phyloP scores from a whole-genome alignment of 92 coral and sea anemone genomes.

The Hydrozoanthus gracilis region DNA sequence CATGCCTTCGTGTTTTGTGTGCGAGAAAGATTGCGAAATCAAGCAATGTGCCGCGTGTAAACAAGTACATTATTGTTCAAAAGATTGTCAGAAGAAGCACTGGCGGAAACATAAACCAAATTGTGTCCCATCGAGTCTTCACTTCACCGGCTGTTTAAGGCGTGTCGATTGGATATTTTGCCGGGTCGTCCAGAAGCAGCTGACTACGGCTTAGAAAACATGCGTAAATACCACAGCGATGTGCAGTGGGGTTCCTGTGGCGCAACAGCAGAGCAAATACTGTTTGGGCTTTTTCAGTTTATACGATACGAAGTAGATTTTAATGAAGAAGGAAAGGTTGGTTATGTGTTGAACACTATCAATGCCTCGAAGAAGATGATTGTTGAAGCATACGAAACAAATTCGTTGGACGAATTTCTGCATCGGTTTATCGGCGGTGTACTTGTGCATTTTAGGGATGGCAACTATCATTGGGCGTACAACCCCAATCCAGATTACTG shows the following conservation, averaged over 20 bases:
- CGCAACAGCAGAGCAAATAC: conserved; percentile 13
- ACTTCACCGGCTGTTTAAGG: conserved; percentile 23
- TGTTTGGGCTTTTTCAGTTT: conserved; percentile 53
- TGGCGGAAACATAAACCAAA: conserved; percentile 62
- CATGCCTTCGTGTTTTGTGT: too few relatives aligned
- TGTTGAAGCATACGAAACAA: conserved; percentile 46
- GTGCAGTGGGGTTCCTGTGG: not conserved
- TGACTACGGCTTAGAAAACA: conserved; percentile 62
- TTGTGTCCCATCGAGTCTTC: conserved; percentile 46
- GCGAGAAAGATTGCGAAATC: too few relatives aligned
- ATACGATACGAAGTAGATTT: conserved; percentile 32
- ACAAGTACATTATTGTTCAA: conserved; percentile 58
- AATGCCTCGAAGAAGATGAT: conserved; percentile 53
- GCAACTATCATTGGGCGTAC: too few relatives aligned
- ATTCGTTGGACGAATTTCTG: conserved; percentile 53
- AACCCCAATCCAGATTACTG: not conserved
- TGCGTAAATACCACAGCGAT: conserved; percentile 50
- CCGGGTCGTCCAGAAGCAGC: conserved; percentile 21
- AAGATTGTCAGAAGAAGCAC: conserved; percentile 48
- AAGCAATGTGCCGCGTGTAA: conserved; percentile 23
- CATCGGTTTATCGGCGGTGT: conserved; percentile 41
- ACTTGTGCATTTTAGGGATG: conserved; percentile 5
- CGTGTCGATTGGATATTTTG: not conserved
- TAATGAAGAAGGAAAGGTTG: not conserved
- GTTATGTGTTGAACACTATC: conserved; percentile 29